Evolutionary conservation across 2,888 invertebrate genomes (phyloP).

Genomic region (Lottia scabra): DNA sequence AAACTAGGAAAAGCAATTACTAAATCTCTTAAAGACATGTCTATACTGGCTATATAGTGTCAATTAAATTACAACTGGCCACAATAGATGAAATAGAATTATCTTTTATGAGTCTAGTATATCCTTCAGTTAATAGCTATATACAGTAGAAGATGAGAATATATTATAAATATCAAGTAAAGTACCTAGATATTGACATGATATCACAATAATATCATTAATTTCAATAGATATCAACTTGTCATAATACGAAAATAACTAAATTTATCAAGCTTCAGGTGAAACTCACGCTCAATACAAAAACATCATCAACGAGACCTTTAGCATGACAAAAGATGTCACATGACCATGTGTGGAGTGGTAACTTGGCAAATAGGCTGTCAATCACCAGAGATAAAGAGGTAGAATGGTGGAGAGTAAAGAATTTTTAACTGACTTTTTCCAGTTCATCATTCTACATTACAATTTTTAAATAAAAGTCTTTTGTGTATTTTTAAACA

Average conservation of each 20-base stretch:
- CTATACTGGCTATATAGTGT: neutral
- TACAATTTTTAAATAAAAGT: neutral
- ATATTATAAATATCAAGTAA: neutral
- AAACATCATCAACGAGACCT: neutral
- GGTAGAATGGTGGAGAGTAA: neutral
- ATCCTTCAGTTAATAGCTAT: neutral
- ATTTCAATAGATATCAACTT: neutral
- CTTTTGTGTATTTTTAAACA: neutral
- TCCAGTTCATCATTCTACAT: neutral
- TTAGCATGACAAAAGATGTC: constrained; percentile 1
- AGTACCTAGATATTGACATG: neutral
- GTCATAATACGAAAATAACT: neutral
- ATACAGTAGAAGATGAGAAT: neutral
- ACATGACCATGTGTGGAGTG: neutral
- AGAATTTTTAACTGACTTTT: neutral
- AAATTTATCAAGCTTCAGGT: neutral
- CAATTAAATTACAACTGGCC: neutral
- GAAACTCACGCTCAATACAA: neutral
- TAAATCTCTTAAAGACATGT: constrained; percentile 2
- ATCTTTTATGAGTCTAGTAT: neutral
- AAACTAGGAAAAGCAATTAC: constrained; percentile 3
- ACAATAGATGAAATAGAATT: neutral
- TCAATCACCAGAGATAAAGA: neutral
- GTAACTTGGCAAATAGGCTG: constrained; percentile 3
- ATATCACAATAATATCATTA: neutral